Base-by-base conservation (phyloP, 2,888 invertebrate genomes). In the Strigamia crassipes region DNA sequence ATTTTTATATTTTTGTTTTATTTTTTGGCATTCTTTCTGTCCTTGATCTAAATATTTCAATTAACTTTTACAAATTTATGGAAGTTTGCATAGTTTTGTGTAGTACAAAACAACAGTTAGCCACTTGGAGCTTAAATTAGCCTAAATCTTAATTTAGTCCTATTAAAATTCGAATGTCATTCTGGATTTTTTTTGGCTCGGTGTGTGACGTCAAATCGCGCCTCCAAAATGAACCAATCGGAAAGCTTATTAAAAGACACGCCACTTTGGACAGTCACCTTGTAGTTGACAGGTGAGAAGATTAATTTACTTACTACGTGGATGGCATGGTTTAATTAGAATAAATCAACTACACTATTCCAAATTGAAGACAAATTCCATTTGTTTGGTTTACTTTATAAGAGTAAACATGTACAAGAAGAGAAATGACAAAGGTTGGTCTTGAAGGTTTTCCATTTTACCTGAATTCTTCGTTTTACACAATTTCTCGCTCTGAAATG, bases 261-360 rank as follows among this genome's bases (percentile, higher is more conserved):
- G 56, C 56, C 56, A 56, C 56, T 18, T 38, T 56, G 56, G 56
- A 56, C 56, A 56, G 56, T 56, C 56, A 56, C 56, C 56, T 56
- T 56, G 56, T 56, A 56, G 21, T 56, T 56, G 56, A 56, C 56
- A 56, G 56, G 56, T 18, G 56, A 56, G 56, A 56, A 56, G 56
- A 56, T 56, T 56, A 56, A 56, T 56, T 56, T 18, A 56, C n/a
- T 56, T 18, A 56, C n/a, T 56, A 56, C 56, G 56, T 56, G 56
- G 18, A 3, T 18, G 15, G 56, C 56, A 56, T 56, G 56, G n/a
- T 51, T 51, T 27, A 27, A 51, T 1, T 56, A 9, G 56, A 56
- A 56, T 56, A 9, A 56, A 56, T 13, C n/a, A 46, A 46, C 12
- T 46, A n/a, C 15, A 12, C 46, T 46, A n/a, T 1, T 46, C 5